These are phyloP conservation scores for Zaprionus capensis DNA, from an alignment of 1,140 invertebrate species.

Conservation along the genomic window DNA sequence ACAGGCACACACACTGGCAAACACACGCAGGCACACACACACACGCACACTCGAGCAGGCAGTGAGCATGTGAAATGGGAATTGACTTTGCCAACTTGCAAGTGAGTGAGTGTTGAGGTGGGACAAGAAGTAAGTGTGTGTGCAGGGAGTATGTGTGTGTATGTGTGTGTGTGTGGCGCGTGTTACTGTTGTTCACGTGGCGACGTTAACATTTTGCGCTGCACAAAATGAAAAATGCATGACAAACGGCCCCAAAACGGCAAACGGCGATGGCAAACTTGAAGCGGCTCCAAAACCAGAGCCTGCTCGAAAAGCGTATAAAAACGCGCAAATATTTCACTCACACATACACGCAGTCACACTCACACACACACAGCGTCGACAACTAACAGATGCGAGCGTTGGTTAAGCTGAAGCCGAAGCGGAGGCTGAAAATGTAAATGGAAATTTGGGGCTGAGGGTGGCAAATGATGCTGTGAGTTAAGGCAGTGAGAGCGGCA, in stretches of 20 bases:
- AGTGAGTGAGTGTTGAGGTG: slow-evolving; percentile 4
- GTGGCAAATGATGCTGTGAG: slow-evolving; percentile 17
- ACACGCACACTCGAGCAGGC: slow-evolving; percentile 27
- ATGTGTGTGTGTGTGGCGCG: slow-evolving; percentile 18
- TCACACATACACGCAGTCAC: slow-evolving; percentile 35
- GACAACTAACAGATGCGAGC: slow-evolving; percentile 68
- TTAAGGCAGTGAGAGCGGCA: slow-evolving; percentile 1
- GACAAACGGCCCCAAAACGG: slow-evolving; percentile 70
- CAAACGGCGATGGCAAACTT: slow-evolving; percentile 10
- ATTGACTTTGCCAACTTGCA: slow-evolving; percentile 30
- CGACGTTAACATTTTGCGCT: slow-evolving; percentile 69
- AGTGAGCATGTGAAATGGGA: slow-evolving; percentile 35
- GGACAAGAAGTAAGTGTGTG: slow-evolving; percentile 1
- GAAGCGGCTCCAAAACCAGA: background rate
- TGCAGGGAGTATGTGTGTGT: background rate
- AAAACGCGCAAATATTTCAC: slow-evolving; percentile 79
- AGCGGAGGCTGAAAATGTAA: background rate
- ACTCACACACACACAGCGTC: slow-evolving; percentile 30
- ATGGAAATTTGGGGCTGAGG: background rate
- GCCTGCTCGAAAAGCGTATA: slow-evolving; percentile 47
- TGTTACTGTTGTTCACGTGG: slow-evolving; percentile 75
- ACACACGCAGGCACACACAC: slow-evolving; percentile 13
- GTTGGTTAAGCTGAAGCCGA: slow-evolving; percentile 7
- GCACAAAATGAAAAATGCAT: slow-evolving; percentile 75
- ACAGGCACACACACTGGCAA: slow-evolving; percentile 45